Base-by-base conservation (phyloP, 1,140 invertebrate species). In the Cyphomyrmex costatus region DNA sequence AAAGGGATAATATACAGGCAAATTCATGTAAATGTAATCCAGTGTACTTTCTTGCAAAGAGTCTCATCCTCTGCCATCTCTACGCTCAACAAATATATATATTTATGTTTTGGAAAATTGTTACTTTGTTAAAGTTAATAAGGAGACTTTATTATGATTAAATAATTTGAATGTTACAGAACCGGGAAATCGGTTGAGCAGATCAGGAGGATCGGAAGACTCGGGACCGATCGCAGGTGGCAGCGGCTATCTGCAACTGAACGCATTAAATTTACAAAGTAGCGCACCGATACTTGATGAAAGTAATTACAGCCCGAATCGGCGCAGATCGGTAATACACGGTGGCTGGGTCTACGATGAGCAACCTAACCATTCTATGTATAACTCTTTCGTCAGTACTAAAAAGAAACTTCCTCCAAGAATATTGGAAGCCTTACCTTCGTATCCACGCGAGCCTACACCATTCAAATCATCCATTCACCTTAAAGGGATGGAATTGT, bases 181-280 rank as follows among this genome's bases (percentile, higher is more conserved):
- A 36, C 88, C 82, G 1, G 89, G 86, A 0, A 92, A 87, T 30
- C 88, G 94, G 14, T 21, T 93, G 19, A 93, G 94, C 78, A 95
- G 92, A 85, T 95, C 94, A 0, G 94, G 94, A 36, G 93, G 94
- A 0, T 95, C 94, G 2, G 93, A 94, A 30, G 94, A 95, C 10
- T 70, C 63, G 0, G 74, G 85, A 10, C 86, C 92, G 0, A 86
- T 88, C 0, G 88, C 85, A 19, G 53, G 68, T 49, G 80, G 85
- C 0, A 86, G 88, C 33, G 80, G 86, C 7, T 92, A 91, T 71
- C 84, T 91, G 3, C 94, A 92, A 36, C 70, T 93, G 58, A 94
- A 92, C 66, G 91, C 92, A 1, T 19, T 94, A 30, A 94, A 94
- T 90, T 78, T 94, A 27, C 93, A 95, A 68, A 93, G 89, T 14